These are phyloP conservation scores for Agonum fuliginosum DNA, from an alignment of 2,888 invertebrate genomes.

Conservation along the genomic window DNA sequence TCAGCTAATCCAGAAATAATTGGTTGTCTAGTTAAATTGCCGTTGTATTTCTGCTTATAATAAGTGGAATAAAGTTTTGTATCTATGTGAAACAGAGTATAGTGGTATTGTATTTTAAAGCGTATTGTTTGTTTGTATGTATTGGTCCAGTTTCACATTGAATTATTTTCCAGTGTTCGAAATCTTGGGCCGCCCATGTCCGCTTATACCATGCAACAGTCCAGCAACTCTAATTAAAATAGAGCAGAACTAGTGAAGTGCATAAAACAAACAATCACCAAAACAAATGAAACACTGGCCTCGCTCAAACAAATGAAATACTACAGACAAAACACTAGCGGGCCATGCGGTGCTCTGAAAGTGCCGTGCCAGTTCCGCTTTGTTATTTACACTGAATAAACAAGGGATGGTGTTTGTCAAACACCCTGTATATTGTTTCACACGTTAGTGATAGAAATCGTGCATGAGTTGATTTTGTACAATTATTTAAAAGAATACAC, in stretches of 20 bases:
- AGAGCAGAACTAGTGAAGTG: not conserved
- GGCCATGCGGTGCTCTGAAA: constrained; percentile 9
- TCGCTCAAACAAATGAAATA: not conserved
- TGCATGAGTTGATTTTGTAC: not conserved
- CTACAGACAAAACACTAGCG: constrained; percentile 25
- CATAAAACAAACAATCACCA: constrained; percentile 25
- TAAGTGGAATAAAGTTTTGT: not conserved
- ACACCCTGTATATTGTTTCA: constrained; percentile 20
- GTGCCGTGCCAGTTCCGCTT: not conserved
- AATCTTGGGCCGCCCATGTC: constrained; percentile 9
- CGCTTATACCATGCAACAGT: not conserved
- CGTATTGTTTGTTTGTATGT: not conserved
- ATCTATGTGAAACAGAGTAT: not conserved
- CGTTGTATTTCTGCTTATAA: not conserved
- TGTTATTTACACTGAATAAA: constrained; percentile 4
- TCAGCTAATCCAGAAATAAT: too few relatives aligned
- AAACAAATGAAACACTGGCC: constrained; percentile 12
- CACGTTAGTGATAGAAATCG: not conserved
- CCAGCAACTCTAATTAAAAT: constrained; percentile 17
- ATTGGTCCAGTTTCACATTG: not conserved
- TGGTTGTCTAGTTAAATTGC: not conserved
- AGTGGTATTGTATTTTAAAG: not conserved
- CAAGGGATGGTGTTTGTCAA: constrained; percentile 13
- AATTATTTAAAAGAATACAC: not conserved
- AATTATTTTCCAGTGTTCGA: too few relatives aligned